Conservation (phyloP, 2,888 invertebrate genomes). For the Eilema griseolum region DNA sequence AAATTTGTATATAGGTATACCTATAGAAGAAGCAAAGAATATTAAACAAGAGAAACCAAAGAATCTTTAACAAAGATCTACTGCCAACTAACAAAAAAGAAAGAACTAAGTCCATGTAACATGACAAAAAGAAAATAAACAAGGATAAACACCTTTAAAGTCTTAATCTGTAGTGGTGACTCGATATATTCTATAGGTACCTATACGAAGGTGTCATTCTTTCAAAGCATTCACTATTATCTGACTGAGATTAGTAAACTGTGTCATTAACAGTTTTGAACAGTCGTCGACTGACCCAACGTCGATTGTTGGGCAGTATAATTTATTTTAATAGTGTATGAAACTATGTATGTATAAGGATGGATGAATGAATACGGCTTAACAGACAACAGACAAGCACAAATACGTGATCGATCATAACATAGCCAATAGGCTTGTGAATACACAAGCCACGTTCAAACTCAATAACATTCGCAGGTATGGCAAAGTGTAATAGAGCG, state of each 20-base stretch:
- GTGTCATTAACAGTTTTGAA: background rate
- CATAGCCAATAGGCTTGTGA: conserved; percentile 1
- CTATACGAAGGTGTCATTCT: too few relatives aligned
- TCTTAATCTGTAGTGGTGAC: too few relatives aligned
- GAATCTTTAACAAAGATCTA: too few relatives aligned
- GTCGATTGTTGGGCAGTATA: conserved; percentile 10
- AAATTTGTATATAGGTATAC: too few relatives aligned
- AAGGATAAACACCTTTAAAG: too few relatives aligned
- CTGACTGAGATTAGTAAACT: background rate
- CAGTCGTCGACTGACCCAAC: background rate
- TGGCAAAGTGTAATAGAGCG: background rate
- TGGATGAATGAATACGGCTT: conserved; percentile 1
- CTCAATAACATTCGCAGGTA: background rate
- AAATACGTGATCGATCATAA: conserved; percentile 9
- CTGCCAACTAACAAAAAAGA: too few relatives aligned
- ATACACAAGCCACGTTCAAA: background rate
- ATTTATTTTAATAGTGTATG: background rate
- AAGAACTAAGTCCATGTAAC: too few relatives aligned
- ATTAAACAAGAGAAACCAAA: too few relatives aligned
- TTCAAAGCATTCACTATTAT: background rate
- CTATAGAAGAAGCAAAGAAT: too few relatives aligned
- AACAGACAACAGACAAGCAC: background rate
- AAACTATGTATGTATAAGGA: conserved; percentile 5
- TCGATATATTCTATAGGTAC: too few relatives aligned
- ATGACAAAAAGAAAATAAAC: too few relatives aligned